A percentile compares a stretch with the other conserved stretches of the same genome.
phyloP scores from a whole-genome alignment of 2,113 vertebrate species.

The Oplegnathus fasciatus region DNA sequence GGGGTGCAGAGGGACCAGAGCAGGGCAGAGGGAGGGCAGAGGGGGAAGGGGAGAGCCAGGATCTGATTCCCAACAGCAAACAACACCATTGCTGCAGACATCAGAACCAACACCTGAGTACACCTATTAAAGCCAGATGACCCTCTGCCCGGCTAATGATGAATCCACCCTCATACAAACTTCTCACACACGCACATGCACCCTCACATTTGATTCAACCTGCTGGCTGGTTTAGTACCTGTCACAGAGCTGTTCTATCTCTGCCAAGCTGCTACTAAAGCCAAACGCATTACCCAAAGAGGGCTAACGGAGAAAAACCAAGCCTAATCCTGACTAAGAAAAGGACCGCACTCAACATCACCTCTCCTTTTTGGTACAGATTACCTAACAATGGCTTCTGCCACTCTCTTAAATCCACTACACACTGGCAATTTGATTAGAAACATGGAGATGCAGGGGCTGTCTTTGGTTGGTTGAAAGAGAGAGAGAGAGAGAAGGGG shows the following conservation, averaged over 20 bases:
- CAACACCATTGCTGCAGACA: slow-evolving; percentile 70
- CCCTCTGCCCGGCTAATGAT: slow-evolving; percentile 71
- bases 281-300: slow-evolving; percentile 55
- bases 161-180: slow-evolving; percentile 49
- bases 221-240: slow-evolving; percentile 26
- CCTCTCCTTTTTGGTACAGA: slow-evolving; percentile 77
- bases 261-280: slow-evolving; percentile 52
- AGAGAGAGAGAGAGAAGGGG: slow-evolving; percentile 26
- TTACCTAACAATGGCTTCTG: slow-evolving; percentile 79
- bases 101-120: slow-evolving; percentile 80
- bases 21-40: slow-evolving; percentile 62
- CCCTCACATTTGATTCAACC: slow-evolving; percentile 49
- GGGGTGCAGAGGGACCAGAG: slow-evolving; percentile 76
- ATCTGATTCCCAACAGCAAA: slow-evolving; percentile 83
- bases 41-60: slow-evolving; percentile 50
- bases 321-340: slow-evolving; percentile 78
- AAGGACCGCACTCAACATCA: slow-evolving; percentile 77
- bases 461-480: slow-evolving; percentile 71
- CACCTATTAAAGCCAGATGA: slow-evolving; percentile 76
- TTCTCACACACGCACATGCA: slow-evolving; percentile 26
- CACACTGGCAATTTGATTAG: slow-evolving; percentile 79
- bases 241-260: slow-evolving; percentile 51
- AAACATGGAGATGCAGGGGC: slow-evolving; percentile 77
- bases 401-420: slow-evolving; percentile 81
- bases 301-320: slow-evolving; percentile 59